Evolutionary conservation across 2,888 invertebrate genomes (phyloP).

Genomic region (Drosophila falleni): DNA sequence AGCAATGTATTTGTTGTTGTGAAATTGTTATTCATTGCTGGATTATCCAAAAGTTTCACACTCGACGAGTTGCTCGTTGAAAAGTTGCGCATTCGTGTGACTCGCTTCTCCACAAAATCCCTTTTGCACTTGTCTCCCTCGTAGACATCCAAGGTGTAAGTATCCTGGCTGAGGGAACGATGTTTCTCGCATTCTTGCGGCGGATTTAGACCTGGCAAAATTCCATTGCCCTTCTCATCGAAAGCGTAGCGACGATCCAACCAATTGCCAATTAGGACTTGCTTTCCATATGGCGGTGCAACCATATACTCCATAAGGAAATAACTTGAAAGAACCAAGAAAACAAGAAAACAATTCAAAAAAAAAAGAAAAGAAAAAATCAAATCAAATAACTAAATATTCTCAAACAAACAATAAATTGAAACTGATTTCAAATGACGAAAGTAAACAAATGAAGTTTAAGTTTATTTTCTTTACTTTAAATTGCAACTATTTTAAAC

Average conservation of each 20-base stretch:
- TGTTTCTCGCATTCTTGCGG: slow-evolving; percentile 45
- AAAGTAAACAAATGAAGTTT: background rate
- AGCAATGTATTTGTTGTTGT: slow-evolving; percentile 60
- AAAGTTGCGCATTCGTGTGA: slow-evolving; percentile 39
- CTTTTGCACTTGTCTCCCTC: background rate
- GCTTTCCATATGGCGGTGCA: slow-evolving; percentile 38
- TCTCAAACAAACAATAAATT: slow-evolving; percentile 4
- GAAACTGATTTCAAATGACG: slow-evolving; percentile 10
- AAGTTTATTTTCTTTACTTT: background rate
- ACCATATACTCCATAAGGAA: slow-evolving; percentile 25
- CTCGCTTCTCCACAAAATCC: slow-evolving; percentile 32
- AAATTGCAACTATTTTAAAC: background rate
- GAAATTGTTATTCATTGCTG: slow-evolving; percentile 33
- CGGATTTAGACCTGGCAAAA: slow-evolving; percentile 47
- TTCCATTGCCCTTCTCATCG: slow-evolving; percentile 49
- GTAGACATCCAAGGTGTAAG: slow-evolving; percentile 27
- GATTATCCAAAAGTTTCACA: slow-evolving; percentile 23
- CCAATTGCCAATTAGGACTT: slow-evolving; percentile 67
- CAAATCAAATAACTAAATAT: slow-evolving; percentile 1
- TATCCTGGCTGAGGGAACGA: slow-evolving; percentile 45
- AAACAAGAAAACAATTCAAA: background rate
- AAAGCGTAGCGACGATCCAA: slow-evolving; percentile 53
- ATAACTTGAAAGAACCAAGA: background rate
- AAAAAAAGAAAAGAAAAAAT: slow-evolving; percentile 4
- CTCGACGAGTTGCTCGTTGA: slow-evolving; percentile 20